Evolutionary conservation across 1,140 invertebrate species (phyloP), one percentile per base, ranked within the genome.

Genomic region (Euglossa dilemma): DNA sequence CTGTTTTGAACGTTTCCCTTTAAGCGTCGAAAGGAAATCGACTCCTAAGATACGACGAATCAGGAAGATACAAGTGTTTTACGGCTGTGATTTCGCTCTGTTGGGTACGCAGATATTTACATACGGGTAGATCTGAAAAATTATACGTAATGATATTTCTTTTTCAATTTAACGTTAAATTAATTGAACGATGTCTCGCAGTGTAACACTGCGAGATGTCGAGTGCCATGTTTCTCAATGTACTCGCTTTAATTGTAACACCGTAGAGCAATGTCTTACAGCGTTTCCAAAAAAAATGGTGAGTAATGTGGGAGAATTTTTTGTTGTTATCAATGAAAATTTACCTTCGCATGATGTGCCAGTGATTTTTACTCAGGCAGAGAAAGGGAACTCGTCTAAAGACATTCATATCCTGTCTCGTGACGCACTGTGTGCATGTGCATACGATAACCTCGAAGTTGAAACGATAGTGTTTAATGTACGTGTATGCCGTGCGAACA

Each of bases 401-500:
- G 67, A 69, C 7, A 63, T 47, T 67, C 61, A 25, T 47, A 69
- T 28, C 25, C 45, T 28, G 47, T 23, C 50, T 12, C 12, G 47
- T 56, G 56, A 25, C 1, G 25, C 20, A 28, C 23, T 56, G 7
- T 11, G 45, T 61, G 20, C 18, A 52, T 20, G 14, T 77, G 20
- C 61, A 36, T 8, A 36, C 36, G 25, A 72, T 72, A 63, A 80
- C 67, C 67, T 72, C 67, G 67, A 52, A 59, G 18, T 45, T 61
- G 56, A 54, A 43, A 59, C 23, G 56, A 61, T 36, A 61, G 9
- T 20, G 23, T 61, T 57, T 16, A 16, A 71, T 12, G 61, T 56
- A 50, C 14, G 12, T 23, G 18, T 0, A 25, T 47, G 20, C 20
- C 23, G n/a, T 2, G 36, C 23, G 9, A 18, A 23, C 72, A 69